phyloP scores from a whole-genome alignment of 2,797 vertebrate species.

The Allobates femoralis region DNA sequence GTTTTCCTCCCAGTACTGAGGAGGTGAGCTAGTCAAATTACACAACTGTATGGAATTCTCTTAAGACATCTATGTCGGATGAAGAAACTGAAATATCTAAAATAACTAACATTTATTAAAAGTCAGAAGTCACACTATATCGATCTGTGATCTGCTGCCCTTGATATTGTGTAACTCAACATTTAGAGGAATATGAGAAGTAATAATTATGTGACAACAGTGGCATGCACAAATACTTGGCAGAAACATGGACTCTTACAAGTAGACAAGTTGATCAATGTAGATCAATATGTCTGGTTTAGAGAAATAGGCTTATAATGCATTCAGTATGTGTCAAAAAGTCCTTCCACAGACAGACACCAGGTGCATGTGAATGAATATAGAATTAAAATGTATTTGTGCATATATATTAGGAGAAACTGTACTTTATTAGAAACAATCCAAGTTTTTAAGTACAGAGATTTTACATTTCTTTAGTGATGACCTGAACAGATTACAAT shows the following conservation, averaged over 20 bases:
- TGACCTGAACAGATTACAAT: no score
- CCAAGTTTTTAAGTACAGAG: no score
- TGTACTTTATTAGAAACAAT: no score
- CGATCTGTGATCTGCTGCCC: slow-evolving; percentile 32
- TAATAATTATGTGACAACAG: slow-evolving; percentile 5
- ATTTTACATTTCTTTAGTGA: no score
- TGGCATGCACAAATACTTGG: not conserved
- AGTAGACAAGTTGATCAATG: not conserved
- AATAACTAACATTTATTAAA: slow-evolving; percentile 44
- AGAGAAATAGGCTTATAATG: no score
- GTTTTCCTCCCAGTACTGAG: not conserved
- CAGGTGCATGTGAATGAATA: no score
- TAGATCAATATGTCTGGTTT: not conserved
- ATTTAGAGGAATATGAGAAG: not conserved
- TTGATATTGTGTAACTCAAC: not conserved
- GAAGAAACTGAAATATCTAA: slow-evolving; percentile 10
- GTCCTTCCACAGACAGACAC: no score
- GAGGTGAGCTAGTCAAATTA: not conserved
- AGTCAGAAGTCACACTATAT: slow-evolving; percentile 23
- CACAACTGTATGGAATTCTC: not conserved
- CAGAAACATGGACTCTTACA: not conserved
- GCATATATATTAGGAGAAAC: no score
- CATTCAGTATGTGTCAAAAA: no score
- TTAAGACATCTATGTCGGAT: not conserved
- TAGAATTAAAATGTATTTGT: no score